These are phyloP conservation scores for Tipula helvola DNA, from an alignment of 2,888 invertebrate species.

Conservation along the genomic window DNA sequence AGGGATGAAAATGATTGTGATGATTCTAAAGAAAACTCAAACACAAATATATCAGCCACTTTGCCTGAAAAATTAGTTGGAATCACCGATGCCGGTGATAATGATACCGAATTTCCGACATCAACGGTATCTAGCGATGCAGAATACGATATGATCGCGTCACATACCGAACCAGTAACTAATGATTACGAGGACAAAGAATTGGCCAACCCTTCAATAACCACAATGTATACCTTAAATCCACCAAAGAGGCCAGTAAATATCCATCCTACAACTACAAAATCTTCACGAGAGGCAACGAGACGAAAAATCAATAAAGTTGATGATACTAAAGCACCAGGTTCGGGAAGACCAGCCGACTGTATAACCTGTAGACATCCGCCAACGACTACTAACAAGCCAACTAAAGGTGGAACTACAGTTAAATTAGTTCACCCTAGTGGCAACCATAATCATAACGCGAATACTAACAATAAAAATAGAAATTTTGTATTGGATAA, in stretches of 20 bases:
- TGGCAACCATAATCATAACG: background rate
- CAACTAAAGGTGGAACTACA: background rate
- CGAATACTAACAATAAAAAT: background rate
- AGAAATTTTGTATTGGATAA: background rate
- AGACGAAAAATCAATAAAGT: background rate
- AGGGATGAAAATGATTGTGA: background rate
- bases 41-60: background rate
- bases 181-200: too few species aligned
- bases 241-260: background rate
- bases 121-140: too few species aligned
- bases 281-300: background rate
- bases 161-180: too few species aligned
- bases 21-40: background rate
- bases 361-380: background rate
- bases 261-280: background rate
- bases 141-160: background rate
- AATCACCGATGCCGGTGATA: background rate
- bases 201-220: too few species aligned
- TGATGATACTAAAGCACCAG: background rate
- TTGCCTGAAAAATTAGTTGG: background rate
- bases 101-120: background rate
- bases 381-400: background rate
- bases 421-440: background rate
- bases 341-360: background rate
- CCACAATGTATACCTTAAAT: background rate